A percentile compares a stretch with the other conserved stretches of the same genome.
Conservation (phyloP, 2,888 invertebrate species). For the Deilephila elpenor region DNA sequence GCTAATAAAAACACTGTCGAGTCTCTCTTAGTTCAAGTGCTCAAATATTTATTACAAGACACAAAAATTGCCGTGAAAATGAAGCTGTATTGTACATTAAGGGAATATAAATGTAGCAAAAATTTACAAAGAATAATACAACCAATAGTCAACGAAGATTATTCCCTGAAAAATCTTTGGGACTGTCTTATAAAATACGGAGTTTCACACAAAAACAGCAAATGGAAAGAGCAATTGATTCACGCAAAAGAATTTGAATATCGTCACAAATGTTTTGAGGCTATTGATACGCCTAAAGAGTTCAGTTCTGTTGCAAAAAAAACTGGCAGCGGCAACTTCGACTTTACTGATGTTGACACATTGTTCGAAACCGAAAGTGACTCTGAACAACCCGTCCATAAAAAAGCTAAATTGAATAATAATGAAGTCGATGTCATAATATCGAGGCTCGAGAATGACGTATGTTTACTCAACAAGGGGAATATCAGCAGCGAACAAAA, state of each 20-base stretch:
- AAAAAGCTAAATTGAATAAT: slow-evolving; percentile 62
- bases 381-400: slow-evolving; percentile 65
- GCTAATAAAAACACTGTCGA: slow-evolving; percentile 48
- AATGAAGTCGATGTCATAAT: slow-evolving; percentile 58
- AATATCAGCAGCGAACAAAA: slow-evolving; percentile 56
- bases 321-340: slow-evolving; percentile 57
- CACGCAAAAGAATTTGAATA: slow-evolving; percentile 42
- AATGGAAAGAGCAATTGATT: slow-evolving; percentile 37
- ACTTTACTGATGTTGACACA: slow-evolving; percentile 65
- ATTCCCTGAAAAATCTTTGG: slow-evolving; percentile 49
- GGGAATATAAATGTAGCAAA: slow-evolving; percentile 40
- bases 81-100: slow-evolving; percentile 48
- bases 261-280: slow-evolving; percentile 59
- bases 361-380: slow-evolving; percentile 59
- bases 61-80: slow-evolving; percentile 48
- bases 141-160: slow-evolving; percentile 47
- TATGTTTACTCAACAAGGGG: slow-evolving; percentile 51
- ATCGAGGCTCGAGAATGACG: slow-evolving; percentile 60
- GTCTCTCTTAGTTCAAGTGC: slow-evolving; percentile 45
- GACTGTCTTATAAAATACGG: slow-evolving; percentile 40
- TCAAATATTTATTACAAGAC: slow-evolving; percentile 51
- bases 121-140: slow-evolving; percentile 48
- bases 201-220: neutral
- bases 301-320: slow-evolving; percentile 15
- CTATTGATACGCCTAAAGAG: slow-evolving; percentile 30